Percentiles rank a stretch among this genome's conserved stretches.
Conservation (phyloP, 2,888 invertebrate genomes). For the Entomobrya proxima region DNA sequence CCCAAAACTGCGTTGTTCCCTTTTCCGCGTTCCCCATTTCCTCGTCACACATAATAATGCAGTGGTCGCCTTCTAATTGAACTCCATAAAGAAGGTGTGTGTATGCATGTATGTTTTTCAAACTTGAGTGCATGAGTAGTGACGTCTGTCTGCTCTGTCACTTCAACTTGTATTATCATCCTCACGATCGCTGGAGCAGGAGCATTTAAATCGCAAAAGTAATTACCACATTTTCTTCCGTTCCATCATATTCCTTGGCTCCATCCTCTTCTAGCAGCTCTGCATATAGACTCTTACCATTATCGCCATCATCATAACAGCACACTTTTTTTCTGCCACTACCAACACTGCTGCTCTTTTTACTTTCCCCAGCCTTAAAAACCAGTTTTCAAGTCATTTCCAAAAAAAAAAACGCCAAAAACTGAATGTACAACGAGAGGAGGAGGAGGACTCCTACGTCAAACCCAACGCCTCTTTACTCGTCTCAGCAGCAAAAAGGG, state of each 20-base stretch:
- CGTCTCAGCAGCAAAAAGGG: background rate
- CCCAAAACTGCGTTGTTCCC: background rate
- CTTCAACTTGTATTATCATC: constrained; percentile 20
- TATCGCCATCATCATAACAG: too few species aligned
- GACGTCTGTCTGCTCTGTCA: constrained; percentile 19
- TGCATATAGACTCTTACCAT: background rate
- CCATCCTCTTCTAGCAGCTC: background rate
- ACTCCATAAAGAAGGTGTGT: background rate
- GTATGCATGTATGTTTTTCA: background rate
- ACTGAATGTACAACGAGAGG: too few species aligned
- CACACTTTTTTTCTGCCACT: too few species aligned
- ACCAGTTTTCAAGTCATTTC: constrained; percentile 16
- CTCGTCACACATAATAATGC: background rate
- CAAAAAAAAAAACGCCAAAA: background rate
- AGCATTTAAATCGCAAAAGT: constrained; percentile 15
- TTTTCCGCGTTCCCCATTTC: background rate
- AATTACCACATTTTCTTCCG: constrained; percentile 28
- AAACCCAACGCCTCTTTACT: constrained; percentile 4
- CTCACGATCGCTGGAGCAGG: background rate
- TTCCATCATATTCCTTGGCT: background rate
- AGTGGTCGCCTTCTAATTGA: background rate
- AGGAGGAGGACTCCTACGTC: too few species aligned
- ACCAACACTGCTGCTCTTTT: constrained; percentile 4
- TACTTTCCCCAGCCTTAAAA: background rate
- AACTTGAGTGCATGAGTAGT: background rate